phyloP scores from a whole-genome alignment of 1,140 invertebrate genomes.

The Globodera rostochiensis region DNA sequence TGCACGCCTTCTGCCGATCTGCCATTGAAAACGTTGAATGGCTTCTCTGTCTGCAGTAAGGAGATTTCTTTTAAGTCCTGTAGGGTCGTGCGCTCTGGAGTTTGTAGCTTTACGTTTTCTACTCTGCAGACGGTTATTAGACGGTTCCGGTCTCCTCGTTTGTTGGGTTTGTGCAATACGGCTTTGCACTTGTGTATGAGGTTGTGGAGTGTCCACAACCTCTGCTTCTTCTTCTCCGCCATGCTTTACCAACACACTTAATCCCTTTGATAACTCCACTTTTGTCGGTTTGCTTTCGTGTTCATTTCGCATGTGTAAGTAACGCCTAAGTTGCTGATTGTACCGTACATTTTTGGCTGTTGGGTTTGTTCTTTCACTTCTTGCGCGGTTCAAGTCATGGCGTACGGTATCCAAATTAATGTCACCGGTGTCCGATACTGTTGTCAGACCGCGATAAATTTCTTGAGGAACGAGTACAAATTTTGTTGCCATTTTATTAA shows the following conservation, averaged over 20 bases:
- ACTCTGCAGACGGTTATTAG: too few relatives aligned
- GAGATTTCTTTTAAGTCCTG: too few relatives aligned
- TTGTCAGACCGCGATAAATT: background rate
- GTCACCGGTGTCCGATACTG: background rate
- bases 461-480: conserved; percentile 15
- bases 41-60: too few relatives aligned
- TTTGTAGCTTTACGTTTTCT: too few relatives aligned
- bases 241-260: background rate
- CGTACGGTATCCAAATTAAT: background rate
- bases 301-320: conserved; percentile 10
- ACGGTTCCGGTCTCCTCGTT: too few relatives aligned
- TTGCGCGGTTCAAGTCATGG: background rate
- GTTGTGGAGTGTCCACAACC: too few relatives aligned
- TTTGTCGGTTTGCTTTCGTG: conserved; percentile 3
- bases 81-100: too few relatives aligned
- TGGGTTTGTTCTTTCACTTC: background rate
- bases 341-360: conserved; percentile 12
- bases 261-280: conserved; percentile 6
- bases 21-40: too few relatives aligned
- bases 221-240: too few relatives aligned
- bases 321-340: conserved; percentile 4
- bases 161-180: too few relatives aligned
- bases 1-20: background rate
- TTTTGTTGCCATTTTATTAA: conserved; percentile 16
- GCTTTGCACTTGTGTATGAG: too few relatives aligned